These are phyloP conservation scores for Columbina picui DNA, from an alignment of 2,113 vertebrate species.

Conservation along the genomic window DNA sequence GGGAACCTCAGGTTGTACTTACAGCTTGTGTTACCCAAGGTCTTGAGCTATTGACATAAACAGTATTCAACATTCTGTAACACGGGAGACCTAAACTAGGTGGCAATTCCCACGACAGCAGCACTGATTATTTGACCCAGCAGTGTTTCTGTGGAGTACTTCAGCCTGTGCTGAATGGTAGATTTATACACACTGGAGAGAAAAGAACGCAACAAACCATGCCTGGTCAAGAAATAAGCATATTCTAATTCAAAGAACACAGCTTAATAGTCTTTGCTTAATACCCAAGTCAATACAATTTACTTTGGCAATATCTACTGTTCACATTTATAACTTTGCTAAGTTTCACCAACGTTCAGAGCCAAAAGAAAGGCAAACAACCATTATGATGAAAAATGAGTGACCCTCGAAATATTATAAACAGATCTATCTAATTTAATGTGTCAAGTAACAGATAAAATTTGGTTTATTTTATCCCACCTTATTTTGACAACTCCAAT, in stretches of 20 bases:
- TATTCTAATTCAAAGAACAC: background rate
- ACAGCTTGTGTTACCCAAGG: background rate
- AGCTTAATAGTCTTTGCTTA: background rate
- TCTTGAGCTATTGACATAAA: background rate
- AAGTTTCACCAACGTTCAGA: background rate
- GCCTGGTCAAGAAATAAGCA: background rate
- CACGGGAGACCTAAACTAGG: fast-evolving
- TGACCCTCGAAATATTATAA: background rate
- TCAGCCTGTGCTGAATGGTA: background rate
- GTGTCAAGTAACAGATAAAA: background rate
- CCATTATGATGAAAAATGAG: background rate
- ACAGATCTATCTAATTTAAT: background rate
- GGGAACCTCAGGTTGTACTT: background rate
- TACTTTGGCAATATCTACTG: background rate
- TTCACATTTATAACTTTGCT: background rate
- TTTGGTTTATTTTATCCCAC: background rate
- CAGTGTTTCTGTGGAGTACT: background rate
- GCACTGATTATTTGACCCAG: background rate
- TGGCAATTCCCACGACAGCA: background rate
- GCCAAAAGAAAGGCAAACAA: background rate
- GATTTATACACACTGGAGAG: background rate
- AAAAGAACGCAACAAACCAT: fast-evolving
- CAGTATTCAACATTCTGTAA: fast-evolving
- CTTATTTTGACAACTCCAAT: background rate
- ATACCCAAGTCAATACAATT: background rate